These are phyloP conservation scores for Cyrtorhinus lividipennis DNA, from an alignment of 1,140 invertebrate species.

Conservation along the genomic window DNA sequence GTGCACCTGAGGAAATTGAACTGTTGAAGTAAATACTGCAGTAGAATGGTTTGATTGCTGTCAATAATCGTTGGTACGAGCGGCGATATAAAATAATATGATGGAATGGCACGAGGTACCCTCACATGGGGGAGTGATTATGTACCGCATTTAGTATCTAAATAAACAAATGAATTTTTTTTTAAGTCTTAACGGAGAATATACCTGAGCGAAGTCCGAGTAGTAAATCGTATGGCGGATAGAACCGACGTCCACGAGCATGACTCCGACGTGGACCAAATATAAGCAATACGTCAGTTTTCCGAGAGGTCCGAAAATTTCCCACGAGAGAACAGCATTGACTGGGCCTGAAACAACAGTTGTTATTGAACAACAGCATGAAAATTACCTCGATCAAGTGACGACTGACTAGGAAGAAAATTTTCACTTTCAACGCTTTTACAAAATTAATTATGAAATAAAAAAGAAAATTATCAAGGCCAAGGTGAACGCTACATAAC, in stretches of 20 bases:
- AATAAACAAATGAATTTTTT: not conserved
- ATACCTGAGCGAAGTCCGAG: conserved; percentile 20
- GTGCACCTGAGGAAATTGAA: conserved; percentile 19
- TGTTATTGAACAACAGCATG: not conserved
- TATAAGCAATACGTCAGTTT: conserved; percentile 42
- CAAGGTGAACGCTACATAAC: too few relatives aligned
- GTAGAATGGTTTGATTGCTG: too few relatives aligned
- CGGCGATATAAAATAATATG: too few relatives aligned
- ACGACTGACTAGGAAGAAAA: conserved; percentile 1
- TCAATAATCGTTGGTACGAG: too few relatives aligned
- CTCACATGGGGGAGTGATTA: too few relatives aligned
- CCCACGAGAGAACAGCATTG: conserved; percentile 38
- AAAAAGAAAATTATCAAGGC: too few relatives aligned
- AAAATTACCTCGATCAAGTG: conserved; percentile 1
- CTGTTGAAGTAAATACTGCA: too few relatives aligned
- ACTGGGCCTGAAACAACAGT: conserved; percentile 32
- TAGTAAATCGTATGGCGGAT: conserved; percentile 15
- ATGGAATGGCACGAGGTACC: too few relatives aligned
- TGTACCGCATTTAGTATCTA: too few relatives aligned
- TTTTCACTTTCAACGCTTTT: not conserved
- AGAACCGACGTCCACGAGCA: conserved; percentile 17
- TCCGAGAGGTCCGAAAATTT: conserved; percentile 36
- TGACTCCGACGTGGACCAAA: conserved; percentile 33
- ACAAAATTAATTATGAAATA: not conserved
- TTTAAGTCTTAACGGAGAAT: not conserved